Base-by-base conservation (phyloP, 2,888 invertebrate genomes). In the Latheticus oryzae region DNA sequence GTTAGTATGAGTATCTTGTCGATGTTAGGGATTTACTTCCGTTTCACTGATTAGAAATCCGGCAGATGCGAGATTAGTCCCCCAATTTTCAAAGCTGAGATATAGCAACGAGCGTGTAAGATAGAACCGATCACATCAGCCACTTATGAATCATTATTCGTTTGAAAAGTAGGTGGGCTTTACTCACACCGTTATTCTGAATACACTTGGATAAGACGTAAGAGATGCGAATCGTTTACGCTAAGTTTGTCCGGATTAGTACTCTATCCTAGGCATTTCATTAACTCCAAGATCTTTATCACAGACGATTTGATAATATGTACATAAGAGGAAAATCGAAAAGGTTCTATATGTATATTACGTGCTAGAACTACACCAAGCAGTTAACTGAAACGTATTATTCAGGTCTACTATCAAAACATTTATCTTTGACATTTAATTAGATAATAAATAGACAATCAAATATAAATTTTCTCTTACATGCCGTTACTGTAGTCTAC, bases 11-110 rank as follows among this genome's bases (percentile, higher is more conserved):
- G 19, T 35, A 48, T 35, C 21, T 23, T 48, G 50, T 50, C 35
- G 26, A 50, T 37, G 37, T 37, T n/a, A 26, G 45, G 37, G 66
- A 62, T 66, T 71, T 68, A 66, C 57, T 68, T 69, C 65, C 68
- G 66, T 71, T 72, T 65, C 66, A 66, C 69, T 72, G 70, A 72
- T 72, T 72, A 69, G 71, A 68, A 67, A 71, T 71, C 66, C 63
- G 62, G 21, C 23, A 55, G 64, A 65, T 64, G 65, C 47, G 60
- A 73, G 72, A 72, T 72, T 73, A 72, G 66, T 64, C 66, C 65
- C 69, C 66, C 70, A 68, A 71, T 73, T 71, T 73, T 70, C 68
- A 47, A 55, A 47, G 47, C 47, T 45, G 16, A 37, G 24, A 23
- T 26, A 37, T 3, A 8, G 13, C 17, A 17, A 16, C 21, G 48